Percentiles rank a stretch among this genome's conserved stretches.
Evolutionary conservation across 1,140 invertebrate species (phyloP).

Genomic region (Drosophila watanabei): DNA sequence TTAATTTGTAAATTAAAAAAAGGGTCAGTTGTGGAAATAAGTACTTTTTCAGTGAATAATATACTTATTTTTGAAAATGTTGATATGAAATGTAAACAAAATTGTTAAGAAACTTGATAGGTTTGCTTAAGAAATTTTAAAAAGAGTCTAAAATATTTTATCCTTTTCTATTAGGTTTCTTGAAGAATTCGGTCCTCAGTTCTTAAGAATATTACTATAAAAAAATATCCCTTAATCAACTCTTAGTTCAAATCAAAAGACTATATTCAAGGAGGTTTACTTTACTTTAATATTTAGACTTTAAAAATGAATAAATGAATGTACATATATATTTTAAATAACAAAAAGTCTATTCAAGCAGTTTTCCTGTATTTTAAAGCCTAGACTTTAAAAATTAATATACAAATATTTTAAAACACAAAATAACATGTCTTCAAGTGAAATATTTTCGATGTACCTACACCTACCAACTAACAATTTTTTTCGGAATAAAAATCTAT

Average conservation of each 20-base stretch:
- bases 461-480: not conserved
- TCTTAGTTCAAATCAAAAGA: not conserved
- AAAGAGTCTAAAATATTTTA: too few species aligned
- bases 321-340: not conserved
- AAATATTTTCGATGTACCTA: slow-evolving; percentile 20
- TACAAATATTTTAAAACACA: not conserved
- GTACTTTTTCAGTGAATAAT: too few species aligned
- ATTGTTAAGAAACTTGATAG: too few species aligned
- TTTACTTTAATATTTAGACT: not conserved
- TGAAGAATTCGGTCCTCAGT: too few species aligned
- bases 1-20: not conserved
- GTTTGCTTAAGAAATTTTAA: too few species aligned
- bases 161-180: too few species aligned
- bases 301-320: not conserved
- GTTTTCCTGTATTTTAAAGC: too few species aligned
- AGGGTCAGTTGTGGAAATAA: not conserved
- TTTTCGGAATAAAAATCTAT: slow-evolving; percentile 15
- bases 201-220: too few species aligned
- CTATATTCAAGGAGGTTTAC: not conserved
- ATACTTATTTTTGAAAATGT: too few species aligned
- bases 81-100: too few species aligned
- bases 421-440: not conserved
- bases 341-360: too few species aligned
- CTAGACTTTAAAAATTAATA: not conserved
- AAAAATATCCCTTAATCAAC: too few species aligned